These are phyloP conservation scores for Choristoneura rosaceana DNA, from an alignment of 2,888 invertebrate genomes.

Conservation along the genomic window DNA sequence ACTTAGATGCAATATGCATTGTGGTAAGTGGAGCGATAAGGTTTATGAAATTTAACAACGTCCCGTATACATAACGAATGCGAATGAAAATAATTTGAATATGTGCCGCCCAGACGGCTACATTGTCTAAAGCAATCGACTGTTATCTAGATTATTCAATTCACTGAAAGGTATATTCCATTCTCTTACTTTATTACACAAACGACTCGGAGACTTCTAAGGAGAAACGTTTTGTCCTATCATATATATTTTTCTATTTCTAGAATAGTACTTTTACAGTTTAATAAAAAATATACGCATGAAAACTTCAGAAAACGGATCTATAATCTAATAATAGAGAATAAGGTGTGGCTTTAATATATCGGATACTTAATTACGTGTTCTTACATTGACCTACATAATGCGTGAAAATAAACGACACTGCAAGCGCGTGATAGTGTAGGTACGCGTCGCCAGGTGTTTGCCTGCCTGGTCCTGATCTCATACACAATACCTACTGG, in stretches of 20 bases:
- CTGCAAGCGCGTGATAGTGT: constrained; percentile 57
- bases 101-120: constrained; percentile 17
- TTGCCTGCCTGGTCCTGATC: constrained; percentile 44
- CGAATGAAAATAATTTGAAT: constrained; percentile 24
- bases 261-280: not conserved
- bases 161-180: constrained; percentile 29
- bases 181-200: constrained; percentile 21
- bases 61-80: constrained; percentile 25
- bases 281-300: not conserved
- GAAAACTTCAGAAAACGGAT: not conserved
- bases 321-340: constrained; percentile 36
- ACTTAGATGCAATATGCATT: constrained; percentile 35
- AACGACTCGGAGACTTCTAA: constrained; percentile 4
- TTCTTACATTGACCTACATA: constrained; percentile 81
- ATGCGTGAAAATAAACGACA: constrained; percentile 72
- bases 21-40: constrained; percentile 10
- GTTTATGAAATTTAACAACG: constrained; percentile 29
- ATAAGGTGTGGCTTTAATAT: constrained; percentile 45
- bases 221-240: not conserved
- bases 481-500: constrained; percentile 30
- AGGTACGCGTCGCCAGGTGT: constrained; percentile 60
- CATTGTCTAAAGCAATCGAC: constrained; percentile 10
- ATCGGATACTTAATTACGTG: constrained; percentile 57
- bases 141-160: constrained; percentile 31
- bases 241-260: not conserved